Evolutionary conservation across 1,140 invertebrate species (phyloP).

Genomic region (Drosophila triauraria): DNA sequence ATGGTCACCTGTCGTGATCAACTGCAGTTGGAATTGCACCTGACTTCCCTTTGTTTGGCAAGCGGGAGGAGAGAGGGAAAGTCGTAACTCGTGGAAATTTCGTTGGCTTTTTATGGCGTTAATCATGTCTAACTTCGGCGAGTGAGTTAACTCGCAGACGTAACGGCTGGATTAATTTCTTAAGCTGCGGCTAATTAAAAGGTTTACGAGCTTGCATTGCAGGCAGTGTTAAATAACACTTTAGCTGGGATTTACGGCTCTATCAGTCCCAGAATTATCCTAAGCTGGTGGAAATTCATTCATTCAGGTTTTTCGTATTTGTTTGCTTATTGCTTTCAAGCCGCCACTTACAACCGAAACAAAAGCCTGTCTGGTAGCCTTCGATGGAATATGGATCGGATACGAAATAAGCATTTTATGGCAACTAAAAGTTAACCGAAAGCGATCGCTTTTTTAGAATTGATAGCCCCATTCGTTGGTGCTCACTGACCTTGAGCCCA

Average conservation of each 20-base stretch:
- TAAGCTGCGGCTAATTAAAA: conserved; percentile 37
- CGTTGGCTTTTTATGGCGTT: conserved; percentile 54
- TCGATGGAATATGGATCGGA: conserved; percentile 31
- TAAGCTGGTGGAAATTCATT: not conserved
- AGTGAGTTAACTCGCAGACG: conserved; percentile 39
- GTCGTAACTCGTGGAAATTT: conserved; percentile 48
- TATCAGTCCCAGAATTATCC: conserved; percentile 3
- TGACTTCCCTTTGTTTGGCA: conserved; percentile 27
- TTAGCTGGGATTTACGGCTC: not conserved
- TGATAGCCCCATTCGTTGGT: conserved; percentile 16
- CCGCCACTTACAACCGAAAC: conserved; percentile 16
- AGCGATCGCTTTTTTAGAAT: conserved; percentile 36
- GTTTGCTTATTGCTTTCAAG: conserved; percentile 24
- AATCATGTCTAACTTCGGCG: conserved; percentile 47
- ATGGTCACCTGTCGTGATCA: conserved; percentile 46
- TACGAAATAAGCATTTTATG: conserved; percentile 36
- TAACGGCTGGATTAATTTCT: conserved; percentile 44
- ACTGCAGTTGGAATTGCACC: conserved; percentile 41
- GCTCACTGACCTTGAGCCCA: conserved; percentile 50
- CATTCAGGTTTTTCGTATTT: conserved; percentile 19
- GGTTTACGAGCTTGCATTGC: conserved; percentile 25
- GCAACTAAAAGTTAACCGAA: conserved; percentile 17
- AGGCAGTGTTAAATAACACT: conserved; percentile 19
- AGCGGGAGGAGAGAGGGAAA: not conserved
- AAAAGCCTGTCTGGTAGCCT: conserved; percentile 24